Evolutionary conservation across 2,888 invertebrate genomes (phyloP).

Genomic region (Loripinus fragilis): DNA sequence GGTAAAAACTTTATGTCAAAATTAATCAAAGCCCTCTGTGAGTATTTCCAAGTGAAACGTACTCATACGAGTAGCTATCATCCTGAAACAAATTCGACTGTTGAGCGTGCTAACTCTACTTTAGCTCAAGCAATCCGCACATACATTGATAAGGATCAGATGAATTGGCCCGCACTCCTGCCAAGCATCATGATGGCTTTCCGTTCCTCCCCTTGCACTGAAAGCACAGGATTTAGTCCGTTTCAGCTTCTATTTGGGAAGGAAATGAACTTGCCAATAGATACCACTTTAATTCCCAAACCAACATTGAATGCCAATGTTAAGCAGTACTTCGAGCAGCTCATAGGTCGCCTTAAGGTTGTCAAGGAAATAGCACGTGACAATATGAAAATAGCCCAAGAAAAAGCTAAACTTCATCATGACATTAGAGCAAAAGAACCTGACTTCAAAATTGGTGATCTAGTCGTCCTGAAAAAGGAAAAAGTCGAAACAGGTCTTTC

Average conservation of each 20-base stretch:
- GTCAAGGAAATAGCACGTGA: constrained; percentile 23
- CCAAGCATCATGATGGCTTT: constrained; percentile 59
- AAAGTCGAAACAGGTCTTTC: constrained; percentile 4
- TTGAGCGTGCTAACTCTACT: constrained; percentile 49
- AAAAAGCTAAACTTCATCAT: constrained; percentile 27
- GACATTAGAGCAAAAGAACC: constrained; percentile 39
- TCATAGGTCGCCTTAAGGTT: constrained; percentile 18
- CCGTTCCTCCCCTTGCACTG: constrained; percentile 42
- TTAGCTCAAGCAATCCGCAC: constrained; percentile 42
- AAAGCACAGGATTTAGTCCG: constrained; percentile 50
- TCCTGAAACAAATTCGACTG: constrained; percentile 54
- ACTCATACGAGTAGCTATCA: constrained; percentile 55
- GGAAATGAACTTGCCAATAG: constrained; percentile 40
- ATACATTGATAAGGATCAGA: constrained; percentile 45
- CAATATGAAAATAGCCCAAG: constrained; percentile 23
- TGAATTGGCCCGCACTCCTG: constrained; percentile 44
- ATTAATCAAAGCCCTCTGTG: constrained; percentile 53
- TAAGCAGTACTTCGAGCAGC: constrained; percentile 22
- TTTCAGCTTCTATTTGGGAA: constrained; percentile 43
- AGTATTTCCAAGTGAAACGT: constrained; percentile 50
- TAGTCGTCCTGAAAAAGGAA: constrained; percentile 25
- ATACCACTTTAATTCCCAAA: constrained; percentile 41
- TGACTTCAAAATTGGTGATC: constrained; percentile 31
- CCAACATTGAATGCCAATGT: constrained; percentile 10
- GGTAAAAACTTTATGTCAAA: constrained; percentile 60